Evolutionary conservation across 2,113 vertebrate genomes (phyloP), one percentile per base, ranked within the genome.

Genomic region (Anolis carolinensis): DNA sequence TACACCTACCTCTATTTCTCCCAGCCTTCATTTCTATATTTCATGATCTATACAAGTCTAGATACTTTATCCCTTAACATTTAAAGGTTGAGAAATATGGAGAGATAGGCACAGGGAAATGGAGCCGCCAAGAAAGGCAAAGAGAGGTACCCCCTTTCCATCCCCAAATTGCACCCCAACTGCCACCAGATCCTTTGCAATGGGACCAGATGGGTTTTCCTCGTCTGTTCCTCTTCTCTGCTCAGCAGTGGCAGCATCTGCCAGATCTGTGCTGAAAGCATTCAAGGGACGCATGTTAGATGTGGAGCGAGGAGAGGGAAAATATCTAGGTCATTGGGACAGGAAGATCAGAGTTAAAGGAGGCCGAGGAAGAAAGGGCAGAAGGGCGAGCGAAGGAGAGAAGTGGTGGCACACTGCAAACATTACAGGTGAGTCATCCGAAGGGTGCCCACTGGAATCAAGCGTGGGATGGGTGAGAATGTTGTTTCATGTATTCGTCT

Each of bases 241-340:
- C 32, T 7, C 30, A 25, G 23, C 36, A 5, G 25, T 67, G 62
- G 5, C 62, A n/a, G 36, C 59, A 36, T 27, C 67, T 72, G 34
- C 84, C 23, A 18, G 5, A 34, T 52, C 39, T 44, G 39, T 59
- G 67, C 30, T 20, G 52, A 21, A 6, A 18, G 9, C 7, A 34
- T 13, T 76, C 50, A 14, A 9, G 84, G 84, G 55, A 59, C 14
- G 55, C 18, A 16, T 14, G 14, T 18, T 14, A 16, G 39, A 44
- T 44, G 39, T 2, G 39, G 39, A 16, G 55, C 2, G 14, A 13
- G 55, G 55, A 7, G 30, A 67, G 7, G 52, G 25, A 25, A 10
- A 25, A 44, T 32, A 80, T 86, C 34, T 65, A 48, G 84, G 84
- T 86, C 77, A 86, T 48, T 73, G 52, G 84, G 68, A 73, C 77